These are phyloP conservation scores for Chascanopsetta lugubris DNA, from an alignment of 2,113 vertebrate species.

Conservation along the genomic window DNA sequence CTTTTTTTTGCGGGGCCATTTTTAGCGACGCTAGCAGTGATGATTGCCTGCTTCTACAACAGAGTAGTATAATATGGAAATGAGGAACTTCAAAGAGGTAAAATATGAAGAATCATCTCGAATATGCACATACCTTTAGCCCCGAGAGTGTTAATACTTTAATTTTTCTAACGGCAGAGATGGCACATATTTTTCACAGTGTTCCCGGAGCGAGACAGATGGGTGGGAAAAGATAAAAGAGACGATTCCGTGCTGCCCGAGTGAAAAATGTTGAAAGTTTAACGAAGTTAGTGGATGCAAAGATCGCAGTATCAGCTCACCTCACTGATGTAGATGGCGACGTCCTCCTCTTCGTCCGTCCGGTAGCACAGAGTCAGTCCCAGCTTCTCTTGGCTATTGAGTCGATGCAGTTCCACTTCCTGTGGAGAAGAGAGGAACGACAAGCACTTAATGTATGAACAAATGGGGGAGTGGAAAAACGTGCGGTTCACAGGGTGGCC, in stretches of 20 bases:
- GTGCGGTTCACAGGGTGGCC: too few relatives aligned
- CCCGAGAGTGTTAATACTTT: slow-evolving; percentile 35
- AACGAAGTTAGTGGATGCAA: background rate
- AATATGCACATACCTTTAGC: slow-evolving; percentile 31
- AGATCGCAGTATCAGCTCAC: slow-evolving; percentile 73
- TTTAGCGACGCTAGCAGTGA: background rate
- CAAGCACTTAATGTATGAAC: too few relatives aligned
- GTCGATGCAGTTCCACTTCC: slow-evolving; percentile 93
- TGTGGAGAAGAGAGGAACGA: slow-evolving; percentile 46
- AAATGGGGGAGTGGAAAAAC: too few relatives aligned
- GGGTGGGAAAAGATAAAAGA: slow-evolving; percentile 9
- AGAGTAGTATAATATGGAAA: slow-evolving; percentile 41
- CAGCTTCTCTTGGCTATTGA: slow-evolving; percentile 94
- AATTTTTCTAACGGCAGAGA: slow-evolving; percentile 24
- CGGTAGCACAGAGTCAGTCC: slow-evolving; percentile 96
- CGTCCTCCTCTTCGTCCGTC: slow-evolving; percentile 95
- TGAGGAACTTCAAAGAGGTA: slow-evolving; percentile 54
- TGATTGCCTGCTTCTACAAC: slow-evolving; percentile 25
- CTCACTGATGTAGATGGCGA: slow-evolving; percentile 94
- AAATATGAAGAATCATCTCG: slow-evolving; percentile 18
- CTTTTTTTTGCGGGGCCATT: slow-evolving; percentile 19
- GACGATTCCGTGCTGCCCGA: slow-evolving; percentile 20
- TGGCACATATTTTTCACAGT: slow-evolving; percentile 14
- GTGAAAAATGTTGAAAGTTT: background rate
- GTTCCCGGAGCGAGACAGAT: slow-evolving; percentile 27